A percentile compares a stretch with the other conserved stretches of the same genome.
These are phyloP conservation scores for Cynaeus angustus DNA, from an alignment of 2,888 invertebrate genomes.

Conservation along the genomic window DNA sequence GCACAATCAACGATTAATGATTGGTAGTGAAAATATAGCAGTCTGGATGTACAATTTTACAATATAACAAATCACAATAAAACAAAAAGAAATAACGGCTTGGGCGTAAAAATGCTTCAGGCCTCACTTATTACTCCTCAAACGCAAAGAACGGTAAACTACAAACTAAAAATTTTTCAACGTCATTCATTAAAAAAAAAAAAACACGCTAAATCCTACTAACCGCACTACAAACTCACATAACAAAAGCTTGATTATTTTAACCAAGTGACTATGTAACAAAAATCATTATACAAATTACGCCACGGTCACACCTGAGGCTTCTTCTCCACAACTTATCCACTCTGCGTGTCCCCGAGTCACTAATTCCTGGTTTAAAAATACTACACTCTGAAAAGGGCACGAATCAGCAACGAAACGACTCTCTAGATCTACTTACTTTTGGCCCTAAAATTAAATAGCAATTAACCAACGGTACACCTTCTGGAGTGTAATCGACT, in stretches of 20 bases:
- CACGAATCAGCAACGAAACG: constrained; percentile 33
- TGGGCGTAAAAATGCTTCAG: background rate
- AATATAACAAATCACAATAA: constrained; percentile 23
- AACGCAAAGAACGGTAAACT: constrained; percentile 23
- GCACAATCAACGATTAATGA: constrained; percentile 35
- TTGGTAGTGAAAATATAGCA: constrained; percentile 33
- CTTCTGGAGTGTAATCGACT: constrained; percentile 86
- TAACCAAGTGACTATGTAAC: constrained; percentile 61
- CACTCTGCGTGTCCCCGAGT: constrained; percentile 88
- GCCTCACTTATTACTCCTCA: constrained; percentile 5
- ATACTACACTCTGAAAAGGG: constrained; percentile 82
- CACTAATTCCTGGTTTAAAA: constrained; percentile 90
- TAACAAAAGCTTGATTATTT: constrained; percentile 59
- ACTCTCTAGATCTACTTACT: constrained; percentile 50
- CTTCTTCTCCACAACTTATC: constrained; percentile 69
- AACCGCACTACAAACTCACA: constrained; percentile 52
- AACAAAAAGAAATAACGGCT: constrained; percentile 3
- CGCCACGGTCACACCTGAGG: constrained; percentile 48
- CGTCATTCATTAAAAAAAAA: constrained; percentile 45
- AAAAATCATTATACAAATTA: constrained; percentile 36
- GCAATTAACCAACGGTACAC: constrained; percentile 87
- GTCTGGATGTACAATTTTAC: constrained; percentile 18
- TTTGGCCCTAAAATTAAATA: constrained; percentile 79
- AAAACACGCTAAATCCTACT: constrained; percentile 31
- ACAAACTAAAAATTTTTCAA: constrained; percentile 32